Evolutionary conservation across 2,888 invertebrate species (phyloP).

Genomic region (Habroteleia sp.): DNA sequence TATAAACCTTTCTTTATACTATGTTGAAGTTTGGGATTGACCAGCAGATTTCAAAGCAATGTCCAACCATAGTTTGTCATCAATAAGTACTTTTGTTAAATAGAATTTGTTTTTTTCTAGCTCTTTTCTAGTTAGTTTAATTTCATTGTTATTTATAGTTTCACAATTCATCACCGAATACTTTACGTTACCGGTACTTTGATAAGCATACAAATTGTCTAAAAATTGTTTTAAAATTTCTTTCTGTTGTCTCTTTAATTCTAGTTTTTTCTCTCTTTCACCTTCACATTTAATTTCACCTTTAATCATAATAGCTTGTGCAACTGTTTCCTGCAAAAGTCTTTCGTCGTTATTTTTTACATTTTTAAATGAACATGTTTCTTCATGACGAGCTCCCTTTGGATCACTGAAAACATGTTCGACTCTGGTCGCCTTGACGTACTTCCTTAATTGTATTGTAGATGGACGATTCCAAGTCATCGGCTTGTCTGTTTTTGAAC

Average conservation of each 20-base stretch:
- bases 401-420: conserved; percentile 10
- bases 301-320: neutral
- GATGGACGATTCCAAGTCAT: conserved; percentile 39
- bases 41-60: conserved; percentile 17
- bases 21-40: conserved; percentile 10
- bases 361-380: conserved; percentile 18
- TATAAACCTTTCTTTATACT: conserved; percentile 24
- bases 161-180: neutral
- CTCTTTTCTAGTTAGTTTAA: neutral
- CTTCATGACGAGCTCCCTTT: neutral
- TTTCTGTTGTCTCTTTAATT: conserved; percentile 1
- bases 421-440: conserved; percentile 13
- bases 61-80: conserved; percentile 12
- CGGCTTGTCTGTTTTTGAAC: conserved; percentile 24
- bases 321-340: no score
- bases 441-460: conserved; percentile 22
- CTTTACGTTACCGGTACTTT: neutral
- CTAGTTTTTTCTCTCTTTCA: neutral
- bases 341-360: neutral
- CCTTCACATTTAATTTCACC: conserved; percentile 1
- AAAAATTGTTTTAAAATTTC: neutral
- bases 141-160: conserved; percentile 1
- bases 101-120: conserved; percentile 5
- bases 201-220: neutral
- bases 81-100: conserved; percentile 15